A percentile compares a stretch with the other conserved stretches of the same genome.
Evolutionary conservation across 2,113 vertebrate species (phyloP).

Genomic region (Mustelus asterias): DNA sequence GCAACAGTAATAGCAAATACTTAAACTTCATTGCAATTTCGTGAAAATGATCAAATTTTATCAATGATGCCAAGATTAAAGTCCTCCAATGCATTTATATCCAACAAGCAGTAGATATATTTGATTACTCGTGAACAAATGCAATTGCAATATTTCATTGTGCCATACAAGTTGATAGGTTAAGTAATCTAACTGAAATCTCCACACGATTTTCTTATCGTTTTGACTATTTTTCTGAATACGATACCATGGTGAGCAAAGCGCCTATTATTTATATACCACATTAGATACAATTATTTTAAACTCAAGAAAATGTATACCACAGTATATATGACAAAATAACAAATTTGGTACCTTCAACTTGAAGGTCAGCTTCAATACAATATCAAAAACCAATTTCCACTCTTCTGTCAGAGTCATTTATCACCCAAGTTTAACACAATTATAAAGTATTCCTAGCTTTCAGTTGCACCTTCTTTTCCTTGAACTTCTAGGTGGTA

Average conservation of each 20-base stretch:
- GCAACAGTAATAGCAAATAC: background rate
- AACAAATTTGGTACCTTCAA: conserved; percentile 63
- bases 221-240: background rate
- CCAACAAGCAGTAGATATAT: background rate
- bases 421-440: conserved; percentile 69
- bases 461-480: conserved; percentile 48
- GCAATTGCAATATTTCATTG: conserved; percentile 18
- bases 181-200: conserved; percentile 36
- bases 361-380: conserved; percentile 75
- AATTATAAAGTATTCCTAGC: conserved; percentile 61
- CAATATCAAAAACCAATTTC: conserved; percentile 73
- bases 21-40: background rate
- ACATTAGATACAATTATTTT: conserved; percentile 41
- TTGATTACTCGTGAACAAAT: background rate
- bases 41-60: background rate
- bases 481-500: conserved; percentile 46
- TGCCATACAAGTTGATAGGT: background rate
- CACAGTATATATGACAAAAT: conserved; percentile 53
- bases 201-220: conserved; percentile 11
- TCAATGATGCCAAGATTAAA: background rate
- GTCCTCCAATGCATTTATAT: background rate
- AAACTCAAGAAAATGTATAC: conserved; percentile 38
- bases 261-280: conserved; percentile 43
- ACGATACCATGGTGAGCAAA: background rate
- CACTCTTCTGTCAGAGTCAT: conserved; percentile 69